Base-by-base conservation (phyloP, 2,797 vertebrate species). In the Hoplostethus atlanticus region DNA sequence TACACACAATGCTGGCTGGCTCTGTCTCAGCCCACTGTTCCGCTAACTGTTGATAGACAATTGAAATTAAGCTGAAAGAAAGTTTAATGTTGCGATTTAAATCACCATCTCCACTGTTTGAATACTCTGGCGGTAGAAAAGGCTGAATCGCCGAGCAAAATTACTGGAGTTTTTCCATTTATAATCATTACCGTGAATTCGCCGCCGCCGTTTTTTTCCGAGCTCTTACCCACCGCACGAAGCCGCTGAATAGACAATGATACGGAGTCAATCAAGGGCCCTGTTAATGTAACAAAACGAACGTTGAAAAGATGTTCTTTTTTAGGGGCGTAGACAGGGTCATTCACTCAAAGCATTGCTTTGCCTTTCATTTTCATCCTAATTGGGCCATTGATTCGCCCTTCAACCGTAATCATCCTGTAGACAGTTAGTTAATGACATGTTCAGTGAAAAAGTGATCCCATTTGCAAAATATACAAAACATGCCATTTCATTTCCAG, bases 371-470 rank as follows among this genome's bases (percentile, higher is more conserved):
- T 78, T 77, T 80, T 69, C n/a, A 48, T 58, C 11, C 17, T 61
- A 68, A 79, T 84, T 58, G 72, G n/a, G 7, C 25, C n/a, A 64
- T 13, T 77, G 64, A 79, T 71, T 79, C 66, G 44, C 51, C 36
- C 55, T 71, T 78, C 38, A 51, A 11, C 50, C 44, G 21, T 60
- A 65, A 74, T 80, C 52, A 71, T 60, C 25, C n/a, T 25, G 60
- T 64, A 16, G 42, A 3, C 21, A 34, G 15, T 51, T 60, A 34
- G 15, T 51, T 60, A 52, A 25, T 56, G 40, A 4, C 38, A 48
- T 34, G 17, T 64, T 71, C 10, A 25, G 9, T 17, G 36, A 64
- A 10, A 69, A 65, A 34, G 0, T 17, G 1, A 61, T 40, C 36
- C 10, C 6, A 3, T 48, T 30, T 54, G 25, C 52, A 3, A 58